Conservation (phyloP, 1,140 invertebrate species). For the Drosophila setifemur region DNA sequence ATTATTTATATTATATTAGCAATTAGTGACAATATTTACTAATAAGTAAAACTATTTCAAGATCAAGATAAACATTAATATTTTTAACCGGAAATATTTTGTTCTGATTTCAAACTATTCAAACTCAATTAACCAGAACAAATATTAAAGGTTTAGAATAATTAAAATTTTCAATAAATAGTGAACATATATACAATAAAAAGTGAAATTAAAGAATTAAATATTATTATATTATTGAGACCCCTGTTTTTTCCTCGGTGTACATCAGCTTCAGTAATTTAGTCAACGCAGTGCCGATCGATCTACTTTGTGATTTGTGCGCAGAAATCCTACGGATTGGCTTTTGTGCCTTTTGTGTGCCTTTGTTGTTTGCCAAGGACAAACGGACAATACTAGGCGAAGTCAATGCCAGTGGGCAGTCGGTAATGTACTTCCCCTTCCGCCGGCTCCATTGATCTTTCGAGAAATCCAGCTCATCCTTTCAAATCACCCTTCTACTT, state of each 20-base stretch:
- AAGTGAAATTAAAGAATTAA: background rate
- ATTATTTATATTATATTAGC: too few species aligned
- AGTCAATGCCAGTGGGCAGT: conserved; percentile 33
- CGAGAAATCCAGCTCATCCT: background rate
- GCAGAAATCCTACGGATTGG: conserved; percentile 1
- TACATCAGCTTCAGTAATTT: background rate
- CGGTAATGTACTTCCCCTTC: too few species aligned
- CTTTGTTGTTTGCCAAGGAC: conserved; percentile 14
- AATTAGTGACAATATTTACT: too few species aligned
- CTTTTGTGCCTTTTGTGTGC: conserved; percentile 28
- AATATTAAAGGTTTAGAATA: too few species aligned
- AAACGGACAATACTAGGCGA: conserved; percentile 36
- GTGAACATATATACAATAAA: too few species aligned
- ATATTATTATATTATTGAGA: background rate
- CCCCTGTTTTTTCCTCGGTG: conserved; percentile 6
- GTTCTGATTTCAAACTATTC: too few species aligned
- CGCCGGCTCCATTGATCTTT: conserved; percentile 2
- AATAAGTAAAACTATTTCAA: too few species aligned
- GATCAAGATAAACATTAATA: too few species aligned
- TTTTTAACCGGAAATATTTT: too few species aligned
- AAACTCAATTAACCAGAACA: too few species aligned
- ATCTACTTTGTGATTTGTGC: conserved; percentile 10
- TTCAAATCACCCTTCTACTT: background rate
- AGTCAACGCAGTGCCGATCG: background rate
- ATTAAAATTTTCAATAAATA: too few species aligned